Base-by-base conservation (phyloP, 2,113 vertebrate genomes). In the Aythya baeri region DNA sequence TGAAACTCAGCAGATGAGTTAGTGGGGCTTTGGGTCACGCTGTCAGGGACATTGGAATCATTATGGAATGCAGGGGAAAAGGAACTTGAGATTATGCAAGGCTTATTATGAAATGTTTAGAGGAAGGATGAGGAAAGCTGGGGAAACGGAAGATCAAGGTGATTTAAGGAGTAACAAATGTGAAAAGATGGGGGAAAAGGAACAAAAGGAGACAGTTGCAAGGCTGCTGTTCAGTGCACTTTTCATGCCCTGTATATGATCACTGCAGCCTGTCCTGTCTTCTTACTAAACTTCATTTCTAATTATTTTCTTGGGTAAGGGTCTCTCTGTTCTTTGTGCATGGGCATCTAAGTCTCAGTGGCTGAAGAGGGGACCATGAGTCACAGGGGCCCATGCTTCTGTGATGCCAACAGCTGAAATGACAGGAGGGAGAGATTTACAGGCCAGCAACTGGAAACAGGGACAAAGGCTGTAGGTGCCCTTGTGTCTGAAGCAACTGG, bases 381-480 rank as follows among this genome's bases (percentile, higher is more conserved):
- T 63, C 55, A 26, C 22, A 59, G 54, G 7, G 26, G 6, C 23
- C 34, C 17, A 7, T 58, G 16, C 21, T 63, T 80, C 50, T 43
- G 7, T 67, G 20, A 9, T 38, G 34, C 6, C 29, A 43, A 63
- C 46, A 67, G 29, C 46, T 86, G 29, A 10, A 66, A 41, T 46
- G 44, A 36, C 25, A 36, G 23, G 18, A 43, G 20, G 41, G 7
- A 25, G 26, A 62, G 27, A 23, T 70, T 27, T 70, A 36, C 36
- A 41, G 67, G 81, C 41, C 76, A 67, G 44, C 44, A 71, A 0
- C 41, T 16, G 58, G 41, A 38, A 15, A 32, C 63, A 72, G 20
- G 34, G 13, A 38, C 8, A 0, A 22, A 32, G 1, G 0, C 25
- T n/a, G 8, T 4, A 68, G 54, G 41, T 41, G 41, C 41, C 41